phyloP scores from a whole-genome alignment of 2,888 invertebrate species.

The Meta bourneti region DNA sequence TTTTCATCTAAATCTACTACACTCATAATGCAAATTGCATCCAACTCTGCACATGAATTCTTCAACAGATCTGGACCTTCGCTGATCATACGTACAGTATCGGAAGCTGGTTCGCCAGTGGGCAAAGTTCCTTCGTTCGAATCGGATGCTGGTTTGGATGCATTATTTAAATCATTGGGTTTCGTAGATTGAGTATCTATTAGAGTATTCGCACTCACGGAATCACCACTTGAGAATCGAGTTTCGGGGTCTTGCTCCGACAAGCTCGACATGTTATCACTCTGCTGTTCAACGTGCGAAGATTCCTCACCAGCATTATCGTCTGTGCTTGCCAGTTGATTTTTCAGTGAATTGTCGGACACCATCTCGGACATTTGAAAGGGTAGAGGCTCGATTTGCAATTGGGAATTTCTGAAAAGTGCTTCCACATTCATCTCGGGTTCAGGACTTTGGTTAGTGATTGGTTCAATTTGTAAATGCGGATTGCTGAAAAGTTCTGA shows the following conservation, averaged over 20 bases:
- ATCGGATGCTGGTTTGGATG: not conserved
- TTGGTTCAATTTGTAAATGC: too few species aligned
- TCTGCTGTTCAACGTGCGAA: too few species aligned
- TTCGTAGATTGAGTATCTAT: not conserved
- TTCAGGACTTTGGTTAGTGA: too few species aligned
- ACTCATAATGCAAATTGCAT: conserved; percentile 52
- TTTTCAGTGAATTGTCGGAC: not conserved
- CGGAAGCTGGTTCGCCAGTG: not conserved
- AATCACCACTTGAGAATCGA: not conserved
- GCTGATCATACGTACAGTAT: not conserved
- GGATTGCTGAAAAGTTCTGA: conserved; percentile 6
- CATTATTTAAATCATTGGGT: not conserved
- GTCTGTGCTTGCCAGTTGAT: not conserved
- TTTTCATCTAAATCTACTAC: conserved; percentile 55
- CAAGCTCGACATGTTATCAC: too few species aligned
- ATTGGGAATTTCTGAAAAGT: not conserved
- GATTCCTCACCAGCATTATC: not conserved
- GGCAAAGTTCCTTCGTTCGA: too few species aligned
- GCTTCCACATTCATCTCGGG: too few species aligned
- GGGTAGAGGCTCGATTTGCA: not conserved
- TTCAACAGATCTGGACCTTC: not conserved
- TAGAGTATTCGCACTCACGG: not conserved
- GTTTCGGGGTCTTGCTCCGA: not conserved
- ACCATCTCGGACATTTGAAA: not conserved
- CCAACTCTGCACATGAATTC: conserved; percentile 2